Evolutionary conservation across 2,113 vertebrate species (phyloP).

Genomic region (Myiozetetes cayanensis): DNA sequence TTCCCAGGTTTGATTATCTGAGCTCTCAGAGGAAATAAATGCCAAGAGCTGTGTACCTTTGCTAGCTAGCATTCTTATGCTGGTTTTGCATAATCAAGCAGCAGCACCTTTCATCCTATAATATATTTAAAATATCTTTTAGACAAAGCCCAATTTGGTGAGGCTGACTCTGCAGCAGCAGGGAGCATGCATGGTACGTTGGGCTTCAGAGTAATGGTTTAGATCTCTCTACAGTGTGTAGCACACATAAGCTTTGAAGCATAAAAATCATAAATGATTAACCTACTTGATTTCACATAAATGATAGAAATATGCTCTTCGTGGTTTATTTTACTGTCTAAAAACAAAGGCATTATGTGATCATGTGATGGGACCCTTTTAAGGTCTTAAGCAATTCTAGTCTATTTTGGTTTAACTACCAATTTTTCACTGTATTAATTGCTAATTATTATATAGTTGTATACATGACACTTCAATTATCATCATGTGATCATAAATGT

Average conservation of each 20-base stretch:
- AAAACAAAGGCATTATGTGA: slow-evolving; percentile 15
- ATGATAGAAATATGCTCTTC: slow-evolving; percentile 59
- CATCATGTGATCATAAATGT: slow-evolving; percentile 9
- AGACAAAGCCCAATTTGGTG: slow-evolving; percentile 57
- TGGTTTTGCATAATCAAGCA: slow-evolving; percentile 52
- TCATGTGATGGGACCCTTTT: background rate
- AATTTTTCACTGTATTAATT: slow-evolving; percentile 51
- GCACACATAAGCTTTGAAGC: slow-evolving; percentile 66
- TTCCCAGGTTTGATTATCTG: slow-evolving; percentile 34
- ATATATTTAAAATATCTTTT: slow-evolving; percentile 52
- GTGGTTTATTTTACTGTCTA: slow-evolving; percentile 27
- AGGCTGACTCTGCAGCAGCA: slow-evolving; percentile 55
- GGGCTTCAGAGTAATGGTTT: slow-evolving; percentile 67
- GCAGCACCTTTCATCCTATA: slow-evolving; percentile 36
- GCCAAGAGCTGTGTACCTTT: slow-evolving; percentile 20
- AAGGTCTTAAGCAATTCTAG: background rate
- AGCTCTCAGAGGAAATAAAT: slow-evolving; percentile 28
- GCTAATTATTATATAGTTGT: slow-evolving; percentile 61
- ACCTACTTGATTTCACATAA: slow-evolving; percentile 64
- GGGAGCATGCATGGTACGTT: slow-evolving; percentile 62
- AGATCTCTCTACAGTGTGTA: slow-evolving; percentile 64
- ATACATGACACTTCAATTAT: slow-evolving; percentile 26
- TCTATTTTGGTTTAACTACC: slow-evolving; percentile 7
- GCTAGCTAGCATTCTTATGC: slow-evolving; percentile 19
- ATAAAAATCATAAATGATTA: slow-evolving; percentile 75